Conservation (phyloP, 2,113 vertebrate genomes). For the Stegastes partitus region DNA sequence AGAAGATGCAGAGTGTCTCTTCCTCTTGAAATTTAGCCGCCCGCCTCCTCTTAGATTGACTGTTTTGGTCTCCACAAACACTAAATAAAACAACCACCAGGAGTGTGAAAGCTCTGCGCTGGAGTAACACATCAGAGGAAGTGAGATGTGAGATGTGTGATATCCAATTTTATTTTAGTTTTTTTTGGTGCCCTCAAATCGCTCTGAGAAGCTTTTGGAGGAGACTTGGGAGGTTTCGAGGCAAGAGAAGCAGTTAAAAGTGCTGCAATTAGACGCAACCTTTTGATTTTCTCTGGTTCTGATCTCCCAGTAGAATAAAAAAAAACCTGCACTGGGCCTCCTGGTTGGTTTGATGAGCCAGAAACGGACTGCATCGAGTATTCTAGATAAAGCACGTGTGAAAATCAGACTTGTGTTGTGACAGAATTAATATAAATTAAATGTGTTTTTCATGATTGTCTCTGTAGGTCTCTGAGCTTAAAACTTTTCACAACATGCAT, state of each 20-base stretch:
- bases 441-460: too few relatives aligned
- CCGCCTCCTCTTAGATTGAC: slow-evolving; percentile 49
- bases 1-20: slow-evolving; percentile 40
- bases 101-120: slow-evolving; percentile 41
- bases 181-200: slow-evolving; percentile 18
- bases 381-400: too few relatives aligned
- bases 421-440: too few relatives aligned
- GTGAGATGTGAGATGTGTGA: slow-evolving; percentile 42
- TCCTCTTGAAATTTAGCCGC: slow-evolving; percentile 42
- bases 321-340: not conserved
- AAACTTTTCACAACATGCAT: too few relatives aligned
- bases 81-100: slow-evolving; percentile 49
- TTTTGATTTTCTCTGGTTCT: slow-evolving; percentile 13
- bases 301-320: too few relatives aligned
- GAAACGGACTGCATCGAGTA: too few relatives aligned
- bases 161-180: slow-evolving; percentile 34
- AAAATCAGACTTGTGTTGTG: too few relatives aligned
- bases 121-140: slow-evolving; percentile 51
- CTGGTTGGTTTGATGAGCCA: too few relatives aligned
- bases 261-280: slow-evolving; percentile 49
- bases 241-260: slow-evolving; percentile 15
- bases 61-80: slow-evolving; percentile 36
- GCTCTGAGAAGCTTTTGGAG: slow-evolving; percentile 15
- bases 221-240: not conserved
- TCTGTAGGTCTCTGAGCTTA: too few relatives aligned